These are phyloP conservation scores for Syngnathus typhle DNA, from an alignment of 2,113 vertebrate genomes.

Conservation along the genomic window DNA sequence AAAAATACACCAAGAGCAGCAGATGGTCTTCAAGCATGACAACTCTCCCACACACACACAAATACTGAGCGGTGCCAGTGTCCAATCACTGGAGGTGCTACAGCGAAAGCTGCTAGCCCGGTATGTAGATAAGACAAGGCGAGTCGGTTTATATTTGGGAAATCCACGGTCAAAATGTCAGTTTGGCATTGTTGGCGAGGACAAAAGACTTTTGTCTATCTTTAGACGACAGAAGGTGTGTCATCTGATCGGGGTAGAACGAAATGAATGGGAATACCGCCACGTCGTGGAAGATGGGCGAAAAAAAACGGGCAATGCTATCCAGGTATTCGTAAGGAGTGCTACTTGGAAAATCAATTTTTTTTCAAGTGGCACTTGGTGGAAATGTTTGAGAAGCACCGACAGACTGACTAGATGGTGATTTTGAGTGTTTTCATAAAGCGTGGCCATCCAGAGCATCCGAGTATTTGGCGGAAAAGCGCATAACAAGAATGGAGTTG, in stretches of 20 bases:
- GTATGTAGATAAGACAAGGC: not conserved
- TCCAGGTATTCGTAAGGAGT: no score
- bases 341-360: not conserved
- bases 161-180: no score
- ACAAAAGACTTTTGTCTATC: no score
- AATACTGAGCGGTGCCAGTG: slow-evolving; percentile 43
- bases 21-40: slow-evolving; percentile 72
- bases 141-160: not conserved
- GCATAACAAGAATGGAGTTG: slow-evolving; percentile 12
- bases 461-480: slow-evolving; percentile 17
- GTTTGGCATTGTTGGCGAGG: no score
- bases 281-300: no score
- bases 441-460: not conserved
- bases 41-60: slow-evolving; percentile 45
- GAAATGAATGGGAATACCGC: no score
- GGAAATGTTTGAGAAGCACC: not conserved
- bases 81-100: slow-evolving; percentile 35
- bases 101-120: slow-evolving; percentile 2
- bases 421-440: not conserved
- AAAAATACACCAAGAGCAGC: slow-evolving; percentile 66
- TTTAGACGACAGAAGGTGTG: no score
- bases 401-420: not conserved
- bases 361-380: not conserved
- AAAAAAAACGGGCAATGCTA: no score
- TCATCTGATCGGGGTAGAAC: no score